Evolutionary conservation across 1,140 invertebrate species (phyloP).

Genomic region (Trichonephila clavipes): DNA sequence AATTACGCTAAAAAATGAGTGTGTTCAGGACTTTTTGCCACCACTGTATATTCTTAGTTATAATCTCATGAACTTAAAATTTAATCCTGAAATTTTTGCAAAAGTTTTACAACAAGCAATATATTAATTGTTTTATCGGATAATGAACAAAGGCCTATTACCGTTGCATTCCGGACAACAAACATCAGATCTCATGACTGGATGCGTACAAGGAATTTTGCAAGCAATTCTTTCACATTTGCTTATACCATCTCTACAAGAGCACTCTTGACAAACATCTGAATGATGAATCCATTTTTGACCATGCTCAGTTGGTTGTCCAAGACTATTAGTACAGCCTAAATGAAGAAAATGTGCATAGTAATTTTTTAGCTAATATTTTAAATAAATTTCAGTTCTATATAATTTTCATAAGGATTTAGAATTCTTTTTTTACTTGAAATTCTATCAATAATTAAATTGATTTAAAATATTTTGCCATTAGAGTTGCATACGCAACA

Average conservation of each 20-base stretch:
- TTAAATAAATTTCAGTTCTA: not conserved
- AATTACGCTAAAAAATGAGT: no score
- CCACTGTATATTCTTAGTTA: not conserved
- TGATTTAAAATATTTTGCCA: no score
- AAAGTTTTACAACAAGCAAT: not conserved
- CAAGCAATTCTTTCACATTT: slow-evolving; percentile 67
- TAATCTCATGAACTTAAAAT: not conserved
- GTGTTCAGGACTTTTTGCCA: no score
- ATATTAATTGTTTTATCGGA: not conserved
- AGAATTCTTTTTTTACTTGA: no score
- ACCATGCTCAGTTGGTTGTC: slow-evolving; percentile 55
- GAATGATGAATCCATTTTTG: slow-evolving; percentile 65
- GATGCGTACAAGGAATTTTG: slow-evolving; percentile 66
- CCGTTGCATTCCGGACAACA: slow-evolving; percentile 76
- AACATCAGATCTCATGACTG: slow-evolving; percentile 53
- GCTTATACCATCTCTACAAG: slow-evolving; percentile 59
- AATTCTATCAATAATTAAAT: no score
- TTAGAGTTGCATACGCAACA: no score
- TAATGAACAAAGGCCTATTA: not conserved
- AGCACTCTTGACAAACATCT: slow-evolving; percentile 72
- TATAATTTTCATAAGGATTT: not conserved
- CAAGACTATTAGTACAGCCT: slow-evolving; percentile 62
- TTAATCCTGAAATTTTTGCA: not conserved
- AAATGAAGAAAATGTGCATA: not conserved
- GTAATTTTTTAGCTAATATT: no score